Percentiles rank a stretch among this genome's conserved stretches.
Conservation (phyloP, 2,797 vertebrate species). For the Takifugu rubripes region DNA sequence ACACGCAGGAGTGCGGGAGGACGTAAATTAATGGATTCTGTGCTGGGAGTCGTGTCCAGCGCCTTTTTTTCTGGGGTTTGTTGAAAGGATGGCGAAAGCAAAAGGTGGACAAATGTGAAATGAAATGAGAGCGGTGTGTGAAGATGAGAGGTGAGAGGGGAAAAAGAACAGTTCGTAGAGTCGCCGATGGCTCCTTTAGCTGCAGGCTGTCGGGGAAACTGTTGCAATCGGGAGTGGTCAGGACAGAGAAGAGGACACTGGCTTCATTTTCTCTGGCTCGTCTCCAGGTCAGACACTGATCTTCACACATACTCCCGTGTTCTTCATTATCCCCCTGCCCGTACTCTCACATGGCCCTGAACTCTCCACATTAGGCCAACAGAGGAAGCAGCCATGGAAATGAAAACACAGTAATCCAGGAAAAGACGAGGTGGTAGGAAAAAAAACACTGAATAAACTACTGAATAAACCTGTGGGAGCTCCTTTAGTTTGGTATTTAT, state of each 20-base stretch:
- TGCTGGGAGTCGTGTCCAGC: conserved; percentile 46
- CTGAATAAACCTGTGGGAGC: background rate
- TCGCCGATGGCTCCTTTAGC: conserved; percentile 14
- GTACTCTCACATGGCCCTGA: background rate
- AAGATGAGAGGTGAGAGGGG: conserved; percentile 16
- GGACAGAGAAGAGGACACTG: conserved; percentile 45
- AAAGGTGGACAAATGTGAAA: conserved; percentile 3
- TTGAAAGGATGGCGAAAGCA: conserved; percentile 17
- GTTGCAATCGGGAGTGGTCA: conserved; percentile 36
- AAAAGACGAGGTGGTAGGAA: background rate
- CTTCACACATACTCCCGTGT: conserved; percentile 31
- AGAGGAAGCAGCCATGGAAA: conserved; percentile 6
- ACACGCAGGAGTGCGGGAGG: conserved; percentile 24
- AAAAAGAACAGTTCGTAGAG: conserved; percentile 10
- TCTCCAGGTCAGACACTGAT: conserved; percentile 47
- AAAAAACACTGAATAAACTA: background rate
- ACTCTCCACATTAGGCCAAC: background rate
- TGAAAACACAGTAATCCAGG: conserved; percentile 15
- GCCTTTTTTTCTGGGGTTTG: conserved; percentile 34
- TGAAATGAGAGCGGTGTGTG: background rate
- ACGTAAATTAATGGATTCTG: conserved; percentile 62
- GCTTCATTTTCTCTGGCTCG: conserved; percentile 52
- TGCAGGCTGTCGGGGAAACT: conserved; percentile 18
- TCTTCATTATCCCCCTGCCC: conserved; percentile 15
- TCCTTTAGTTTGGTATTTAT: background rate